Base-by-base conservation (phyloP, 2,888 invertebrate genomes). In the Ophion obscuratus region DNA sequence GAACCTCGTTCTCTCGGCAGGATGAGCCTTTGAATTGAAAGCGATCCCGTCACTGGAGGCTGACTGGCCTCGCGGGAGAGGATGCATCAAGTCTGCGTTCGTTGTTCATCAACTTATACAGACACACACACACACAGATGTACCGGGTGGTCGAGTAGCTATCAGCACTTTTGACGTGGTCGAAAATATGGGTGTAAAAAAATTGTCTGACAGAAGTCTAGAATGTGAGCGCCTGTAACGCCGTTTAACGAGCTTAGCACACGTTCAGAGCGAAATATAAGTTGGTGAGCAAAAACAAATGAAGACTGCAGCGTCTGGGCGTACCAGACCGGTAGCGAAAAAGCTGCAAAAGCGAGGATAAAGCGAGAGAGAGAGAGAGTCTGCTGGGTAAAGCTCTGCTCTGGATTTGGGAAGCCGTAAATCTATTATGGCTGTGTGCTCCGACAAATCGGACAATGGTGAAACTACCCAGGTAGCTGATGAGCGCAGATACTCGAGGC, bases 11-110 rank as follows among this genome's bases (percentile, higher is more conserved):
- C 81, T 85, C 80, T 78, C 71, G 71, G 82, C 84, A 81, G 82
- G 87, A 89, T 81, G 87, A 82, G 84, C 86, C 86, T 88, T 89
- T 88, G 89, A 90, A 90, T 89, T 89, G 89, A 88, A 88, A 88
- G 80, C 88, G 89, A 90, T 90, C 89, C 88, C 82, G 14, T 74
- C 78, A 87, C 57, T 64, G 74, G 83, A 68, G 53, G 53, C 77
- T 83, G 76, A 71, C 71, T 61, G 79, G 76, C 75, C 71, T 27
- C 62, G 24, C 36, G 59, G 70, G 57, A 40, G 44, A 73, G 59
- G 76, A 68, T 76, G 80, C 73, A 79, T n/a, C 59, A 57, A 31
- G n/a, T 64, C 75, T 74, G 59, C 71, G 79, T 80, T 79, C 78
- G 59, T 61, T 71, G 73, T 79, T 76, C 20, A 62, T 79, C 59